Base-by-base conservation (phyloP, 2,113 vertebrate species). In the Rattus rattus region DNA sequence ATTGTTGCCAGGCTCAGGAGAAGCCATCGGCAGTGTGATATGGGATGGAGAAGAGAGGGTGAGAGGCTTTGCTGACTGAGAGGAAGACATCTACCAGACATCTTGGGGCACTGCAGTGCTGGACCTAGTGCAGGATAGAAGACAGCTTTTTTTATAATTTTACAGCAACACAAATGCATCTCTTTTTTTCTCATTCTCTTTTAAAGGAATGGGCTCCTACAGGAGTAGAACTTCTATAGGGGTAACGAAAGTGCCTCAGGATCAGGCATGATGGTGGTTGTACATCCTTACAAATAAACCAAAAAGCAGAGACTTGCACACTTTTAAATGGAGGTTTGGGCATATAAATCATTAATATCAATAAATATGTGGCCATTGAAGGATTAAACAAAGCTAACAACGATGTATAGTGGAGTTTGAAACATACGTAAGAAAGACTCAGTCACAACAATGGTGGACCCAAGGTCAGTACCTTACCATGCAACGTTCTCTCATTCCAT, bases 361-460 rank as follows among this genome's bases (percentile, higher is more conserved):
- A 88, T 80, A 88, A 96, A 73, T 86, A 80, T 93, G n/a, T 92
- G 69, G 63, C 63, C 81, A 88, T 30, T 90, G n/a, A 88, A 52
- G 81, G 49, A 90, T 69, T 69, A 96, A 83, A 70, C 14, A 88
- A 94, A 94, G 88, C 47, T 65, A 28, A 65, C 73, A 77, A 22
- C 5, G 39, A 76, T 91, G 5, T 4, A 88, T 43, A 87, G 11
- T 70, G 24, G 36, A 6, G 36, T 79, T 79, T 84, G 43, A 84
- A 89, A 93, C 5, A 67, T 56, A 87, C 20, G 2, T 92, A 94
- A 79, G 22, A 95, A 97, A 95, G 85, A n/a, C 26, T 61, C 19
- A n/a, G 16, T 47, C 19, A 65, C 70, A 52, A 67, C 39, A 90
- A 79, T 33, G 72, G 90, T 49, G 91, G 39, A 85, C 2, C 14